Evolutionary conservation across 1,140 invertebrate species (phyloP), one percentile per base, ranked within the genome.

Genomic region (Vanessa tameamea): DNA sequence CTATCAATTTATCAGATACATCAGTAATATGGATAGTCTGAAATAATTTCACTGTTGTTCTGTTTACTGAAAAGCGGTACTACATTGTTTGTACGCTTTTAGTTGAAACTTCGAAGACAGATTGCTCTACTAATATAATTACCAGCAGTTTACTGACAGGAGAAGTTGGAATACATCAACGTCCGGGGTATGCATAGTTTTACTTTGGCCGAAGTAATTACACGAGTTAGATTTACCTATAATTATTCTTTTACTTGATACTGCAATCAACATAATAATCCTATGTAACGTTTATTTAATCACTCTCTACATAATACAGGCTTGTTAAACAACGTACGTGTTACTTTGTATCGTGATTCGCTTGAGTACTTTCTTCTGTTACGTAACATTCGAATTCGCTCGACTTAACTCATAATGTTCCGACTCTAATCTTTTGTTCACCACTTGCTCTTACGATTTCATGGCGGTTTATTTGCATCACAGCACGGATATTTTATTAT

Each of bases 291-390:
- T 31, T 61, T 61, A 61, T 61, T 31, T 61, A 61, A 61, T 61
- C 31, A 6, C 6, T 61, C n/a, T 55, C 53, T 63, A 70, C 68
- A 71, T 51, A 70, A 57, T 57, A 57, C 11, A 23, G 13, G 23
- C 20, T 23, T 23, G 16, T 23, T 23, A 57, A 43, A 43, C 37
- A 9, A 57, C 53, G 37, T 64, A 74, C 67, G 66, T 74, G 61
- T 66, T 66, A 66, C 73, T 82, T 80, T 77, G 73, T 72, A 76
- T 47, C 72, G 55, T 73, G 71, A 76, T 73, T 75, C 76, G 72
- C 69, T 77, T 78, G 75, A 81, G 78, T 84, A 78, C 79, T 82
- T 84, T 84, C 82, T 81, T 82, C 78, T 77, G 79, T 82, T 84
- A 78, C 76, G 76, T 78, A 82, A 84, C 74, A 37, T 71, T 75